These are phyloP conservation scores for Ailuropoda melanoleuca DNA, from an alignment of 2,113 vertebrate species.

Conservation along the genomic window DNA sequence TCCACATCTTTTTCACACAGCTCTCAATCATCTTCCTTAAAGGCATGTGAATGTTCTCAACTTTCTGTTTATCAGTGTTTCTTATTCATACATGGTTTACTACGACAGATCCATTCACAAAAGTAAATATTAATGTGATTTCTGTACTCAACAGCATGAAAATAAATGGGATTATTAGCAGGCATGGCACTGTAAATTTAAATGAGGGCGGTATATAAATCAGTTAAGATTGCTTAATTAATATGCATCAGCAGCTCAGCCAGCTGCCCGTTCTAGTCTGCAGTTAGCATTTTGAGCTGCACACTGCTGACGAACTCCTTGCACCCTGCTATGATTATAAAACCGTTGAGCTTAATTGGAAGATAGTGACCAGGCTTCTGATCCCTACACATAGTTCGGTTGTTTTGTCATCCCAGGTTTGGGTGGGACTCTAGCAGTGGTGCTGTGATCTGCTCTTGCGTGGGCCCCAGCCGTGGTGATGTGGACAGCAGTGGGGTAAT, in stretches of 20 bases:
- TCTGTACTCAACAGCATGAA: constrained; percentile 66
- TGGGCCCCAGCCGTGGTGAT: too few species aligned
- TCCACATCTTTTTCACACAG: not conserved
- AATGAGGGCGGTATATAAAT: constrained; percentile 77
- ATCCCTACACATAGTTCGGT: constrained; percentile 69
- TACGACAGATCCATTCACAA: constrained; percentile 65
- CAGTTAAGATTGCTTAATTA: constrained; percentile 66
- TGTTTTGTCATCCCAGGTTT: constrained; percentile 36
- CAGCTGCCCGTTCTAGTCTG: constrained; percentile 71
- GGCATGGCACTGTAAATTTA: constrained; percentile 49
- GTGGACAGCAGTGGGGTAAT: fast-evolving
- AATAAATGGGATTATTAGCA: constrained; percentile 69
- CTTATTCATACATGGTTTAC: constrained; percentile 44
- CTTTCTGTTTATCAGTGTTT: not conserved
- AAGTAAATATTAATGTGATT: constrained; percentile 83
- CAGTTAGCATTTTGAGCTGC: constrained; percentile 77
- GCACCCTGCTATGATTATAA: constrained; percentile 46
- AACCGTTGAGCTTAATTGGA: constrained; percentile 69
- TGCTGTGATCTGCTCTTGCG: not conserved
- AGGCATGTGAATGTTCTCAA: not conserved
- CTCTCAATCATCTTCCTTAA: not conserved
- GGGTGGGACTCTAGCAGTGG: not conserved
- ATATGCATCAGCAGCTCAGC: constrained; percentile 61
- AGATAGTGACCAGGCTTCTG: constrained; percentile 72
- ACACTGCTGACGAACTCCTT: constrained; percentile 69